Evolutionary conservation across 2,888 invertebrate genomes (phyloP), one percentile per base, ranked within the genome.

Genomic region (Cryptocephalus primarius): DNA sequence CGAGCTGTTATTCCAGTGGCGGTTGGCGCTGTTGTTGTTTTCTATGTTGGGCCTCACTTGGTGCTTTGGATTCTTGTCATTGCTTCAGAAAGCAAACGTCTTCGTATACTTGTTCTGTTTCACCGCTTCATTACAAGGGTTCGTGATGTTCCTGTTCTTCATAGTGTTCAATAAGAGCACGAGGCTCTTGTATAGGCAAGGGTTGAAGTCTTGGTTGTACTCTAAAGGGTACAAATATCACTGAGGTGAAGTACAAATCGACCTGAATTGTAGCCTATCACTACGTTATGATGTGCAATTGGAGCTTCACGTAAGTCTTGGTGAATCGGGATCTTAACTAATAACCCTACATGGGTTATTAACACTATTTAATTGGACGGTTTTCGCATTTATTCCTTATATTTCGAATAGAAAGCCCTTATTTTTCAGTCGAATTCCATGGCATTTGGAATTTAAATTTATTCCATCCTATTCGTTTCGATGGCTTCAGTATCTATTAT

Each of bases 41-140:
- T 80, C 78, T 50, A 68, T 79, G 46, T 73, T 79, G 45, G 79
- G 80, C 4, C 60, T 80, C 22, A 78, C 78, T 8, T 79, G 80
- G 80, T 49, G 75, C 4, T 79, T 79, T 55, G 80, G 78, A 14
- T 58, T 79, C 1, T 66, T 76, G 0, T 70, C 73, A 12, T 71
- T 75, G 11, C 51, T 67, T 32, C 52, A 58, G n/a, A 53, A 54
- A 1, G 55, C 58, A 33, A 39, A 55, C 8, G 33, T 64, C 31
- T 69, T 67, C 51, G 57, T 60, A 1, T 79, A 77, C 57, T 59
- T 79, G 1, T 80, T 79, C 55, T 74, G 75, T 40, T 56, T 78
- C 11, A 72, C 75, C 0, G 74, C 73, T 1, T 74, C 77, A 0
- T 69, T 72, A 48, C 79, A 80, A 65, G 80, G 80, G 1, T 76